Base-by-base conservation (phyloP, 1,140 invertebrate genomes). In the Sarcophaga bullata region DNA sequence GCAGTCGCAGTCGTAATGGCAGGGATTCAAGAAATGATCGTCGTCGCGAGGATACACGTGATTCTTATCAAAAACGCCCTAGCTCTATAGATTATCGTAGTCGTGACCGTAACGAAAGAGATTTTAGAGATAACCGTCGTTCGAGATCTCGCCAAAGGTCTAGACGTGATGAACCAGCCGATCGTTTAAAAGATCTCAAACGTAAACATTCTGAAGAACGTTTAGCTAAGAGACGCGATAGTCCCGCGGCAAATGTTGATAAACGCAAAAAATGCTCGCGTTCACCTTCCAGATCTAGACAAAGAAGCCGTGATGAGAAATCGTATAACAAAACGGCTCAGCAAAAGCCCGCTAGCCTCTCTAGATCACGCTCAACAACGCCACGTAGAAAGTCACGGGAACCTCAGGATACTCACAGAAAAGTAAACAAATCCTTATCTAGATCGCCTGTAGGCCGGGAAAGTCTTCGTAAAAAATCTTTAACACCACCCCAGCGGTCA, bases 401-500 rank as follows among this genome's bases (percentile, higher is more conserved):
- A 52, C 76, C 82, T 3, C 85, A 85, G 0, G 47, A 10, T 25
- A 19, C 2, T 50, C 17, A 19, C 10, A 11, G 5, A 76, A 78
- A 46, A 68, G 10, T 19, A 19, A 17, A 78, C 19, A 78, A 52
- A 78, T 78, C 75, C 9, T 50, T n/a, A 78, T 78, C 75, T 8
- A 78, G 49, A 46, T 86, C 88, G 5, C 85, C 73, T 52, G 6
- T 85, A 10, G 54, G 13, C 0, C 85, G 83, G 46, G 4, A 84
- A 19, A 73, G 73, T 7, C 17, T 54, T 6, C 84, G 82, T n/a
- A 76, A 73, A 37, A 80, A 62, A 49, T 76, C 80, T 13, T 52
- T 62, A 17, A 76, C 62, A 49, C 52, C 80, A 25, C 78, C 83
- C 11, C 78, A 81, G 37, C 68, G 15, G 46, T 78, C 25, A 81